Base-by-base conservation (phyloP, 2,888 invertebrate species). In the Lottia scabra region DNA sequence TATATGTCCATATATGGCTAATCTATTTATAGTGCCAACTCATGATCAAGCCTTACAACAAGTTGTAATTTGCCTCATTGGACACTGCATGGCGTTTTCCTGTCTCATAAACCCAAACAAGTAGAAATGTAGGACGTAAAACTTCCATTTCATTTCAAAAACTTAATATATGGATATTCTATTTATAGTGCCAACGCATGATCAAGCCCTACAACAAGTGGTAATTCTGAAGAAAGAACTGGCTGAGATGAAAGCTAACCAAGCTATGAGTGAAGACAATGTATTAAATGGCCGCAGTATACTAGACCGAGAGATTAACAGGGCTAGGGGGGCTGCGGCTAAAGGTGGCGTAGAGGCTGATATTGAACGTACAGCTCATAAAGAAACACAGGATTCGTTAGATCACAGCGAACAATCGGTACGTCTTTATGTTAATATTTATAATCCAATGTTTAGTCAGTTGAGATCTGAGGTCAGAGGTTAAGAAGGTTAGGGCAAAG, bases 131-230 rank as follows among this genome's bases (percentile, higher is more conserved):
- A n/a, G n/a, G n/a, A n/a, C n/a, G n/a, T n/a, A n/a, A n/a, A n/a
- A n/a, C n/a, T n/a, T n/a, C n/a, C n/a, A n/a, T n/a, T n/a, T n/a
- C n/a, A n/a, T n/a, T n/a, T n/a, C n/a, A n/a, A n/a, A n/a, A n/a
- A n/a, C n/a, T 44, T 8, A 38, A 38, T 38, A 38, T n/a, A 68
- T 8, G n/a, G 15, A 69, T 19, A 65, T 30, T 56, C 66, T 26
- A 62, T 45, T 62, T 71, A 5, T 78, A 88, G 88, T 89, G 67
- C 87, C 88, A 16, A 85, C 83, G 62, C 85, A 88, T 44, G 88
- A 89, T 74, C 87, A 89, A 70, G 89, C 89, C 6, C 76, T 89
- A 30, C 89, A 89, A 70, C 88, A 89, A 73, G 89, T 89, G 45
- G 83, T 88, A 67, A 74, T 87, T 71, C 80, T 89, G 65, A 89